Base-by-base conservation (phyloP, 2,888 invertebrate species). In the Mythimna pallens region DNA sequence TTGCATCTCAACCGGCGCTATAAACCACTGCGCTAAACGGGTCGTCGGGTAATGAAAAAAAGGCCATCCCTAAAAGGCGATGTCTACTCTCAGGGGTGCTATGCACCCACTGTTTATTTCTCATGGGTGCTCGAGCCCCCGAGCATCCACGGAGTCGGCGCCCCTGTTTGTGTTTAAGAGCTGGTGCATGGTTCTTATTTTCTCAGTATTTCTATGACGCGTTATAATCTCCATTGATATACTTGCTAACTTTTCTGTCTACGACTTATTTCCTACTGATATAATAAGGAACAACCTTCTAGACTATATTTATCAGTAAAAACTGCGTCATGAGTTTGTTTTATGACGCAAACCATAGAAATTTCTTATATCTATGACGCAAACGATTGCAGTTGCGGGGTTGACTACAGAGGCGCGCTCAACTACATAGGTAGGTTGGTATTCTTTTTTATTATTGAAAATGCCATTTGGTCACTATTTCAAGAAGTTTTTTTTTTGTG, bases 301-400 rank as follows among this genome's bases (percentile, higher is more conserved):
- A 62, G 71, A 73, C 2, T 6, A 3, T 4, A 22, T 7, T 40
- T 50, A 72, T 73, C 40, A 34, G 20, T 40, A 22, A 62, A 30
- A 50, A 3, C 25, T 40, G 36, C 30, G 58, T 36, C 34, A n/a
- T n/a, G 7, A 20, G 20, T 9, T 52, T 52, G 6, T 52, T 52
- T 52, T 52, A 52, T 52, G 50, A 9, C 50, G 47, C 47, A 47
- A 20, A 14, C 14, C 25, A 25, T 25, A 25, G 25, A 25, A 25
- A 25, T 25, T 25, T 25, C 25, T 25, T 25, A 25, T 25, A 25
- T 25, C 25, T 52, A 52, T 52, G 50, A 9, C 50, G 47, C 47
- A 47, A 20, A 14, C 14, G 25, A 25, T 55, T 57, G 2, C 17
- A 57, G 14, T 12, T 6, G 43, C 12, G 55, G 14, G 12, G 25